Percentiles rank a stretch among this genome's conserved stretches.
Evolutionary conservation across 1,140 invertebrate species (phyloP).

Genomic region (Drosophila obscura): DNA sequence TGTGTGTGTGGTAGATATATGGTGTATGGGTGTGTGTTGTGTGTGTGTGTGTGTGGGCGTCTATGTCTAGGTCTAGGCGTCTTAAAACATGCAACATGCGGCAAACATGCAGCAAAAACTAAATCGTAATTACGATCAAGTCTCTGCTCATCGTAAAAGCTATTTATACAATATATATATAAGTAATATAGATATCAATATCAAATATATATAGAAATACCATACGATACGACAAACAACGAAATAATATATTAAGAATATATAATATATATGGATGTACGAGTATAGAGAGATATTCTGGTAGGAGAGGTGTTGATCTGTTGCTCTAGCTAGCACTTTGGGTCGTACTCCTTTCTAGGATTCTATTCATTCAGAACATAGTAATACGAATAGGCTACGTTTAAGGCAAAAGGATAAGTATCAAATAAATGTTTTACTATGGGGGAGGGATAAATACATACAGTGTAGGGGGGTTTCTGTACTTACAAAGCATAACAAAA

Average conservation of each 20-base stretch:
- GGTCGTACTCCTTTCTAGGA: constrained; percentile 48
- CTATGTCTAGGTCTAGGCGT: constrained; percentile 55
- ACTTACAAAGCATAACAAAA: constrained; percentile 60
- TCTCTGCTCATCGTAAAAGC: constrained; percentile 37
- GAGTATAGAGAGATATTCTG: constrained; percentile 40
- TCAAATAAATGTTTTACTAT: constrained; percentile 14
- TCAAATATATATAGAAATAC: constrained; percentile 28
- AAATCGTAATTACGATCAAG: constrained; percentile 46
- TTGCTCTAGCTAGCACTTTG: constrained; percentile 75
- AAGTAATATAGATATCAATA: constrained; percentile 49
- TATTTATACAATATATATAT: constrained; percentile 47
- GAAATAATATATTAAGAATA: constrained; percentile 46
- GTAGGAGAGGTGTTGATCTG: constrained; percentile 83
- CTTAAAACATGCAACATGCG: constrained; percentile 75
- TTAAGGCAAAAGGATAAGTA: constrained; percentile 37
- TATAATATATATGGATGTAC: constrained; percentile 44
- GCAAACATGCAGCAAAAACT: constrained; percentile 54
- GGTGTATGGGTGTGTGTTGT: constrained; percentile 39
- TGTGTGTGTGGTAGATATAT: constrained; percentile 23
- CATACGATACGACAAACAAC: constrained; percentile 69
- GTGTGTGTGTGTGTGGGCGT: constrained; percentile 21
- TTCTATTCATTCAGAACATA: constrained; percentile 59
- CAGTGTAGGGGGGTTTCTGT: constrained; percentile 38
- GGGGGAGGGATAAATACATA: constrained; percentile 45
- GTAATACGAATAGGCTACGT: too few species aligned